Percentiles rank a stretch among this genome's conserved stretches.
phyloP scores from a whole-genome alignment of 2,797 vertebrate species.

The Pelodytes ibericus region DNA sequence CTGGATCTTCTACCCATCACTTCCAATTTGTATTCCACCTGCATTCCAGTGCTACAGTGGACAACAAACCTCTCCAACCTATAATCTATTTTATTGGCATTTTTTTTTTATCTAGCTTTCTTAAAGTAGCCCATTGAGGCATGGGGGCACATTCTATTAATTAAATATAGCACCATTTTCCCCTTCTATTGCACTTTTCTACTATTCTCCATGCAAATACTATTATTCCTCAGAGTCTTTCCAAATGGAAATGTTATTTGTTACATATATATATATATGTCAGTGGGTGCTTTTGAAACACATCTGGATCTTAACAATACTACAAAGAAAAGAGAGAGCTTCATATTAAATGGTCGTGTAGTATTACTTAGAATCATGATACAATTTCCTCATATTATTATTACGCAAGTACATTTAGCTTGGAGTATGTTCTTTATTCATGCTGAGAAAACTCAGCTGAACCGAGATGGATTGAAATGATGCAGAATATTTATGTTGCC shows the following conservation, averaged over 20 bases:
- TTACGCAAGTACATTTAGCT: neutral
- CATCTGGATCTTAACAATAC: neutral
- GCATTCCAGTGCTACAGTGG: too few relatives aligned
- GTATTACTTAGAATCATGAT: neutral
- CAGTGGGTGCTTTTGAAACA: neutral
- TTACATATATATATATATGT: neutral
- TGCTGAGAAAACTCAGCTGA: neutral
- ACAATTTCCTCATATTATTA: neutral
- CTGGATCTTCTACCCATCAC: too few relatives aligned
- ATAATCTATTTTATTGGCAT: too few relatives aligned
- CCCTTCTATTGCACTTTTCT: too few relatives aligned
- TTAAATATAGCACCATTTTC: too few relatives aligned
- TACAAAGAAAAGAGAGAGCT: neutral
- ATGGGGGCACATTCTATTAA: too few relatives aligned
- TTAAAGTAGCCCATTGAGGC: too few relatives aligned
- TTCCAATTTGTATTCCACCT: too few relatives aligned
- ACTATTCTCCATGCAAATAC: too few relatives aligned
- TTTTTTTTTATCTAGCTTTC: too few relatives aligned
- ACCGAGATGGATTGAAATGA: neutral
- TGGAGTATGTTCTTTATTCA: neutral
- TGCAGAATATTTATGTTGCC: neutral
- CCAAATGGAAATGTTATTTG: neutral
- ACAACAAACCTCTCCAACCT: too few relatives aligned
- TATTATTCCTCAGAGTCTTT: too few relatives aligned
- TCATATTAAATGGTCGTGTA: neutral